Evolutionary conservation across 2,888 invertebrate species (phyloP), one percentile per base, ranked within the genome.

Genomic region (Apamea monoglypha): DNA sequence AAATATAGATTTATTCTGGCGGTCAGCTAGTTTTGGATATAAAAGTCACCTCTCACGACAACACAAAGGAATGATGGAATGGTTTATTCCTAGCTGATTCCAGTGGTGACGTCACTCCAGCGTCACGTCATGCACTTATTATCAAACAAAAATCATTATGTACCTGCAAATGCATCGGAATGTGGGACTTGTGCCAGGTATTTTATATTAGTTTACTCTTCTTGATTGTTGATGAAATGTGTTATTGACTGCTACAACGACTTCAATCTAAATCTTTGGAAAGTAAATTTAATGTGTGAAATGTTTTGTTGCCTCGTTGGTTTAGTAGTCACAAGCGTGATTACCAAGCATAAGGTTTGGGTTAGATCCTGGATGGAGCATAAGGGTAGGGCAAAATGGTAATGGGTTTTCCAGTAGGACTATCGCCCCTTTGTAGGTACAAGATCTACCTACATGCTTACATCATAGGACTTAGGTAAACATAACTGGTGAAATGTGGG

Each of bases 161-260:
- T 59, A 83, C 80, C 78, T 85, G 76, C 69, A 74, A 76, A 84
- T 74, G 78, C 80, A 78, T 50, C 40, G 84, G 85, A 78, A 82
- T 85, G 79, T 79, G 76, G 82, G 71, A 74, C 59, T 68, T 56
- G 59, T 74, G 85, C 85, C 85, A 85, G 75, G 63, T 56, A 71
- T 74, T 74, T 67, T 76, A 82, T 72, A 78, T 36, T 64, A 71
- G 50, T 67, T 50, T 71, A 67, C 25, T 50, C 32, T 77, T 61
- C 12, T 32, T 66, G 67, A 63, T 71, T 61, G 69, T 47, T 47
- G 18, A 59, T 61, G 18, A 74, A 74, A 74, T 63, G 32, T 68
- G 29, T 44, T 44, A 32, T 68, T 56, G 44, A 68, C 18, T 75
- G 36, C 16, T 63, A 69, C 63, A 70, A 63, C 59, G 21, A 53